These are phyloP conservation scores for Xylophagus ater DNA, from an alignment of 2,888 invertebrate species.

Conservation along the genomic window DNA sequence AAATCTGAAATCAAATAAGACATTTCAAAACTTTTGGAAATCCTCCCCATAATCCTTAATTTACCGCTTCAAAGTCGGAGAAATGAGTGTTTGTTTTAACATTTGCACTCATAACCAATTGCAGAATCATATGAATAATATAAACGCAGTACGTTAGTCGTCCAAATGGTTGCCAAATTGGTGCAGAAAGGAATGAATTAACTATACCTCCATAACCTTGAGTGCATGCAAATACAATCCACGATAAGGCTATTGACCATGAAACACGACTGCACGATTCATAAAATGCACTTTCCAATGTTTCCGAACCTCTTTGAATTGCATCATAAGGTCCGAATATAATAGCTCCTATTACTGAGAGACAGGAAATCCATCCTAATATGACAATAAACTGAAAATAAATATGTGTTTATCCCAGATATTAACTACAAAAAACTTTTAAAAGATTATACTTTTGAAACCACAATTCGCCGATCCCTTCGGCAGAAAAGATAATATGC, in stretches of 20 bases:
- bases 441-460: conserved; percentile 22
- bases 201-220: conserved; percentile 20
- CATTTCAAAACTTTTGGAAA: not conserved
- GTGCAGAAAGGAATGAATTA: conserved; percentile 19
- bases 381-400: conserved; percentile 1
- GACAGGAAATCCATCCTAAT: conserved; percentile 16
- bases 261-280: conserved; percentile 16
- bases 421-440: not conserved
- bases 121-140: conserved; percentile 19
- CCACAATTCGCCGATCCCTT: conserved; percentile 28
- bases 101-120: conserved; percentile 13
- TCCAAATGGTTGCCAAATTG: conserved; percentile 20
- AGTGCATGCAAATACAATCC: conserved; percentile 21
- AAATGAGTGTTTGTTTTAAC: conserved; percentile 14
- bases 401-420: too few species aligned
- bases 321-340: conserved; percentile 17
- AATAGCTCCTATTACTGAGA: conserved; percentile 12
- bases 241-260: conserved; percentile 20
- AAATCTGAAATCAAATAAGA: conserved; percentile 27
- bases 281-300: conserved; percentile 18
- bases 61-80: conserved; percentile 16
- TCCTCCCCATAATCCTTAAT: not conserved
- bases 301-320: not conserved
- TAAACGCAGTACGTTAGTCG: conserved; percentile 20
- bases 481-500: conserved; percentile 34